phyloP scores from a whole-genome alignment of 1,140 invertebrate species.

The Heliconius eleuchia region DNA sequence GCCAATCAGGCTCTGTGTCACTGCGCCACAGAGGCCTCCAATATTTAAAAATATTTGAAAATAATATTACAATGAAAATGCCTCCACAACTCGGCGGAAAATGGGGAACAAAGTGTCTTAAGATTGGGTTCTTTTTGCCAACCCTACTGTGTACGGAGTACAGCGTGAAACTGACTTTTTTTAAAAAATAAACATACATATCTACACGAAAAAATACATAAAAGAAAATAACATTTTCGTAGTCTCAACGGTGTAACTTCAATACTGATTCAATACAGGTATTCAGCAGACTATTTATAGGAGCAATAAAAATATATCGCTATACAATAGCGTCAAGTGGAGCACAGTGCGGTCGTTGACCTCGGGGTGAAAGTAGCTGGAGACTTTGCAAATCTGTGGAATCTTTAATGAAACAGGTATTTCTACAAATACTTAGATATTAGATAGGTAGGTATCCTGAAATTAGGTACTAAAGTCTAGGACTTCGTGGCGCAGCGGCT shows the following conservation, averaged over 20 bases:
- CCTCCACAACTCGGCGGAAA: too few relatives aligned
- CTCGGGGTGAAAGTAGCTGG: slow-evolving; percentile 26
- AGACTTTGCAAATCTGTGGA: slow-evolving; percentile 15
- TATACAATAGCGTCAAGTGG: slow-evolving; percentile 35
- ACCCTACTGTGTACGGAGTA: too few relatives aligned
- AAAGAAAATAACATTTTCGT: background rate
- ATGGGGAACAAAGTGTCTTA: too few relatives aligned
- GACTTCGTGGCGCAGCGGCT: background rate
- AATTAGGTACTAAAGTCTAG: background rate
- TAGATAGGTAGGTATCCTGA: background rate
- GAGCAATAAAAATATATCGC: slow-evolving; percentile 35
- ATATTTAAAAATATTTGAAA: too few relatives aligned
- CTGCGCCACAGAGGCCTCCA: too few relatives aligned
- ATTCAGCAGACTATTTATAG: slow-evolving; percentile 26
- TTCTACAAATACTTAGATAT: background rate
- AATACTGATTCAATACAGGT: slow-evolving; percentile 14
- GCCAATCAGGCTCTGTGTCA: too few relatives aligned
- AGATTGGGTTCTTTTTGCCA: too few relatives aligned
- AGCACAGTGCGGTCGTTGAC: slow-evolving; percentile 28
- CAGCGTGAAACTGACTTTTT: too few relatives aligned
- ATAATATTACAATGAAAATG: too few relatives aligned
- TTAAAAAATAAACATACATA: too few relatives aligned
- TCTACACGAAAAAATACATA: background rate
- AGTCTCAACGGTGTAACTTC: background rate
- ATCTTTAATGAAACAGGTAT: slow-evolving; percentile 12